These are phyloP conservation scores for Macrosiphum euphorbiae DNA, from an alignment of 2,888 invertebrate genomes.

Conservation along the genomic window DNA sequence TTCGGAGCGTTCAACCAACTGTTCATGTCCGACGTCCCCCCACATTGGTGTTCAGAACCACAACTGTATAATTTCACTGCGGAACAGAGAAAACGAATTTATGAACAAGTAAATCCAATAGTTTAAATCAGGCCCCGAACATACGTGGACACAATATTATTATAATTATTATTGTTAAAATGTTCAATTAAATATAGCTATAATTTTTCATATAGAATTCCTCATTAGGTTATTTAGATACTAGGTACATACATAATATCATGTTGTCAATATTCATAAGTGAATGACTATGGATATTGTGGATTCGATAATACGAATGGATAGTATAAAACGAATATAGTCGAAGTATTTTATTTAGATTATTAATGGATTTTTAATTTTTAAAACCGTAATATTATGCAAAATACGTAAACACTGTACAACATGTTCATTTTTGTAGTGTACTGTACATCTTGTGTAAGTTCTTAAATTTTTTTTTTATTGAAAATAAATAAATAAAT, in stretches of 20 bases:
- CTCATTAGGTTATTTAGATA: background rate
- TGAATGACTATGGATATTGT: background rate
- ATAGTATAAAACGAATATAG: background rate
- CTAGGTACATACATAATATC: too few relatives aligned
- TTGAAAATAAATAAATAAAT: background rate
- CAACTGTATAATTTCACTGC: constrained; percentile 76
- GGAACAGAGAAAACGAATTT: constrained; percentile 75
- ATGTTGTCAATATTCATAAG: background rate
- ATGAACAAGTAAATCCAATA: constrained; percentile 69
- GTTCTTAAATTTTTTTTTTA: background rate
- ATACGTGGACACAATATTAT: background rate
- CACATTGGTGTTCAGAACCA: constrained; percentile 86
- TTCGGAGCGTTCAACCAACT: constrained; percentile 94
- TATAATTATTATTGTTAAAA: background rate
- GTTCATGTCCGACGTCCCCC: constrained; percentile 90
- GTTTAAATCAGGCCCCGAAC: background rate
- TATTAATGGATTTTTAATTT: background rate
- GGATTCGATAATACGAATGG: background rate
- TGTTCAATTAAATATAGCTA: background rate
- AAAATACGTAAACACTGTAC: background rate
- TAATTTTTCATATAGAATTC: background rate
- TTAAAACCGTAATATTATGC: background rate
- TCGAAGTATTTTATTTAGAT: background rate
- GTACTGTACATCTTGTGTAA: background rate
- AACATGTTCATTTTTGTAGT: background rate